These are phyloP conservation scores for Quadroppia sp. DNA, from an alignment of 2,888 invertebrate genomes.

Conservation along the genomic window DNA sequence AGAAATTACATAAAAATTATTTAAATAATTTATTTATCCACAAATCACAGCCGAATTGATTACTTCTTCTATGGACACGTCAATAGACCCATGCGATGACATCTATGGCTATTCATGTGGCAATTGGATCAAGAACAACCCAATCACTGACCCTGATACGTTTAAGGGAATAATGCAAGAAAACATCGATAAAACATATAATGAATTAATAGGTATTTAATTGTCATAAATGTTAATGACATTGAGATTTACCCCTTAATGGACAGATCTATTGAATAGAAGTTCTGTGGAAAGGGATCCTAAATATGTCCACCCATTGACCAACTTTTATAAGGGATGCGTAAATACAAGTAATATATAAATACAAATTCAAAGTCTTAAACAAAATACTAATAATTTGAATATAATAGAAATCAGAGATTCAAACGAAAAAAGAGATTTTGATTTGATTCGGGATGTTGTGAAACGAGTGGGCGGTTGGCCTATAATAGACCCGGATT, in stretches of 20 bases:
- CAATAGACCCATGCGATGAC: slow-evolving; percentile 18
- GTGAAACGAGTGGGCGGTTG: slow-evolving; percentile 37
- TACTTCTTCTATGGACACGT: no score
- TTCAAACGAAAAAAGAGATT: slow-evolving; percentile 19
- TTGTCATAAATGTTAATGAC: neutral
- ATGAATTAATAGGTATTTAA: neutral
- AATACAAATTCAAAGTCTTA: neutral
- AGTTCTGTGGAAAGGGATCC: neutral
- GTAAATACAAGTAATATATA: slow-evolving; percentile 17
- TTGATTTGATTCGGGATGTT: neutral
- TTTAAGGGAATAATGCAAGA: neutral
- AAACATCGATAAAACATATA: neutral
- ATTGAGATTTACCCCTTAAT: neutral
- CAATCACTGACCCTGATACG: neutral
- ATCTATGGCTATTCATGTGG: slow-evolving; percentile 28
- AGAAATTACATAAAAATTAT: neutral
- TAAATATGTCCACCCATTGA: slow-evolving; percentile 25
- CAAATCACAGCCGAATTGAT: neutral
- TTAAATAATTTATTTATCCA: neutral
- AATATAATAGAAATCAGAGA: slow-evolving; percentile 13
- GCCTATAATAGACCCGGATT: slow-evolving; percentile 40
- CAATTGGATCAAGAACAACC: neutral
- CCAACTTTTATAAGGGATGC: slow-evolving; percentile 28
- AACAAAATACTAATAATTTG: neutral
- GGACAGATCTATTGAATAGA: neutral